phyloP scores from a whole-genome alignment of 2,797 vertebrate genomes.

The Muscicapa comitata region DNA sequence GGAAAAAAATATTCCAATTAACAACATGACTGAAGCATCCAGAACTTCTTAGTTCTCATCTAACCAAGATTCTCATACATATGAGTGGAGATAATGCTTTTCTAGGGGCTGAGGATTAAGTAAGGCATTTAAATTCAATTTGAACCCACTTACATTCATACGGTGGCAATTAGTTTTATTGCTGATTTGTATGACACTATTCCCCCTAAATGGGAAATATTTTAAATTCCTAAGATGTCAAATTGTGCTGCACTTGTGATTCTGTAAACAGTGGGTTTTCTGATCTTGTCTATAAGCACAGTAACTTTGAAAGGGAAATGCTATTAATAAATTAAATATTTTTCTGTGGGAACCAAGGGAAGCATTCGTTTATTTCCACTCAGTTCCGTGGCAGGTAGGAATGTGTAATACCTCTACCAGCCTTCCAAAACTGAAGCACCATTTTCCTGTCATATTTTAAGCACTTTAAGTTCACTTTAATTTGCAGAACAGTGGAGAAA shows the following conservation, averaged over 20 bases:
- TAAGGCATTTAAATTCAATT: background rate
- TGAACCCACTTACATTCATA: background rate
- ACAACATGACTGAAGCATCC: background rate
- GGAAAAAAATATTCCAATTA: conserved; percentile 51
- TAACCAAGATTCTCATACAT: background rate
- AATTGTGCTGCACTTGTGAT: background rate
- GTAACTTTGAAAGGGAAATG: background rate
- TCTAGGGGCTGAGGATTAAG: background rate
- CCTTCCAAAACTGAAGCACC: background rate
- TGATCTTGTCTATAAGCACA: background rate
- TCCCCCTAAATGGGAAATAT: background rate
- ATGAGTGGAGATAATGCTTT: background rate
- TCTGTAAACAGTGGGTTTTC: background rate
- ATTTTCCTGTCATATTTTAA: background rate
- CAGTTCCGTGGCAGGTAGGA: background rate
- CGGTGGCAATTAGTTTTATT: background rate
- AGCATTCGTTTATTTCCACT: background rate
- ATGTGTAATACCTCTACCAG: background rate
- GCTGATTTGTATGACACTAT: background rate
- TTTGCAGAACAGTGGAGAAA: background rate
- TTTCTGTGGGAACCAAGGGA: background rate
- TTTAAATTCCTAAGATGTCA: background rate
- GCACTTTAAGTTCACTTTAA: background rate
- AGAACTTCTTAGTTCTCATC: background rate
- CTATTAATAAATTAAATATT: background rate